Evolutionary conservation across 2,797 vertebrate species (phyloP).

Genomic region (Agapornis canus): DNA sequence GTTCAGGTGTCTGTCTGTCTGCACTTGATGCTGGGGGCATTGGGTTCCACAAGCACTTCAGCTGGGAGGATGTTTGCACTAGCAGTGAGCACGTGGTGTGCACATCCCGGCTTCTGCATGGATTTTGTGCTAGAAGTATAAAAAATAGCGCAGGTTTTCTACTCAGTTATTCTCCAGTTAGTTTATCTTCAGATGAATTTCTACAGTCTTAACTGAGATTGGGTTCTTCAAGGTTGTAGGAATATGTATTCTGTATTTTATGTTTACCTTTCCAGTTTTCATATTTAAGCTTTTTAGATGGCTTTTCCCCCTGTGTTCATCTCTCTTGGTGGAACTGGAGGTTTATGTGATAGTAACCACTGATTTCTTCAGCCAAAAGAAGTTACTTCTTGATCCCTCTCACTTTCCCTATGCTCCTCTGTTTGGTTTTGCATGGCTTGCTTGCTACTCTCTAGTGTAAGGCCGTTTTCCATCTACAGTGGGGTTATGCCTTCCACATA

Average conservation of each 20-base stretch:
- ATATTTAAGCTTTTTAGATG: neutral
- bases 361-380: neutral
- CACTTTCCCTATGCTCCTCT: neutral
- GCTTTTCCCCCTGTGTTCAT: neutral
- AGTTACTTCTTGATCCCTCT: neutral
- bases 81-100: accelerated
- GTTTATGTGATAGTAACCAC: neutral
- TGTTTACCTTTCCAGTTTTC: neutral
- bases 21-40: neutral
- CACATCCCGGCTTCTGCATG: accelerated
- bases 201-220: neutral
- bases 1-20: neutral
- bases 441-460: neutral
- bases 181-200: neutral
- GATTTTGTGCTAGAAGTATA: neutral
- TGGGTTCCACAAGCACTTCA: neutral
- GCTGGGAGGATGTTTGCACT: neutral
- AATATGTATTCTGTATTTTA: neutral
- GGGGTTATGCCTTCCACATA: neutral
- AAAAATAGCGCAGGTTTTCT: neutral
- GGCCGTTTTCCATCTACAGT: neutral
- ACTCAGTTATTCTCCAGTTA: neutral
- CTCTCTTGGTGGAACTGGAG: neutral
- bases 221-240: neutral
- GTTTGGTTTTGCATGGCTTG: neutral